These are phyloP conservation scores for Lasioglossum pauxillum DNA, from an alignment of 2,888 invertebrate genomes.

Conservation along the genomic window DNA sequence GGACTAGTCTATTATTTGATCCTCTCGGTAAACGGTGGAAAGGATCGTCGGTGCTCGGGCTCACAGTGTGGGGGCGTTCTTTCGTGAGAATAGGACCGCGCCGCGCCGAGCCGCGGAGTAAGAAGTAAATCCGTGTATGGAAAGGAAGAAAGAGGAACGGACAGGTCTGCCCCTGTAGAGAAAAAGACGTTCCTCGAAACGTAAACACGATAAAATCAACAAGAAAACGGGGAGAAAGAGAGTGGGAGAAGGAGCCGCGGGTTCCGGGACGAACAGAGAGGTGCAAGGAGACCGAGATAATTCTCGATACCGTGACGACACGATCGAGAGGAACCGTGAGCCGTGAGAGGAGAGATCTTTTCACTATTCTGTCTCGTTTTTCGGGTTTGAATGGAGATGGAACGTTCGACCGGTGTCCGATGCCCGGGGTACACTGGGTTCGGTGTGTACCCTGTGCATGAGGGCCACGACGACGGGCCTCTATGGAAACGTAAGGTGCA, in stretches of 20 bases:
- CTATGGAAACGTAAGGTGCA: conserved; percentile 80
- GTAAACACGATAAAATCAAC: conserved; percentile 82
- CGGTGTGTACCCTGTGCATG: conserved; percentile 26
- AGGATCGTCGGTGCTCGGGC: conserved; percentile 33
- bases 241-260: conserved; percentile 28
- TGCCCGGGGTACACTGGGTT: not conserved
- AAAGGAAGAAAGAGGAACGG: conserved; percentile 32
- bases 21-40: conserved; percentile 51
- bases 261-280: not conserved
- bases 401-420: conserved; percentile 58
- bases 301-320: conserved; percentile 75
- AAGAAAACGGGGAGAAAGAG: conserved; percentile 50
- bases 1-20: conserved; percentile 63
- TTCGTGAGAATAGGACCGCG: conserved; percentile 49
- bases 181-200: conserved; percentile 69
- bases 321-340: conserved; percentile 45
- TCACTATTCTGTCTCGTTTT: conserved; percentile 57
- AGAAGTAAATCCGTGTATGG: conserved; percentile 58
- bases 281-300: conserved; percentile 71
- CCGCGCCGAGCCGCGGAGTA: conserved; percentile 23
- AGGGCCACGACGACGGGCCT: conserved; percentile 41
- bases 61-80: conserved; percentile 50
- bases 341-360: conserved; percentile 26
- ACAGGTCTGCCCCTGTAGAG: conserved; percentile 33
- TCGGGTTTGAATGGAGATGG: conserved; percentile 63